Conservation (phyloP, 2,888 invertebrate species). For the Ctenicera cuprea region DNA sequence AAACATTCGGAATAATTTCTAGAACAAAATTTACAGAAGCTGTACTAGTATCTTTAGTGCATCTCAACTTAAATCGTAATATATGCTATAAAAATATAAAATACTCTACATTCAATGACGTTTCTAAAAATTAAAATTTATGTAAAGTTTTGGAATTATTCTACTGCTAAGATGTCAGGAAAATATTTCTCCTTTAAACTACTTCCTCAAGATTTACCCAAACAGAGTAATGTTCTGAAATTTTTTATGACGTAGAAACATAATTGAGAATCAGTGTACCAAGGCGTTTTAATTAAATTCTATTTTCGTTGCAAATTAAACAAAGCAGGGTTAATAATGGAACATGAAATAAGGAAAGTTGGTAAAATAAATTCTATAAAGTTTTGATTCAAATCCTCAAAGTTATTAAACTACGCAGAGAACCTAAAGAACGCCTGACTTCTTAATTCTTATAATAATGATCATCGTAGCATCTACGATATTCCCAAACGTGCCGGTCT, state of each 20-base stretch:
- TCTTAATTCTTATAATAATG: slow-evolving; percentile 23
- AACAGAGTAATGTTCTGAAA: slow-evolving; percentile 3
- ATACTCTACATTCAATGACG: too few species aligned
- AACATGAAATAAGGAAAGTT: slow-evolving; percentile 45
- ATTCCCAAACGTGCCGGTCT: neutral
- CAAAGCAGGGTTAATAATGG: slow-evolving; percentile 42
- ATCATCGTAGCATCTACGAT: neutral
- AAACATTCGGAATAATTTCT: too few species aligned
- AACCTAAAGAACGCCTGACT: slow-evolving; percentile 15
- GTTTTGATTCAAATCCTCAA: slow-evolving; percentile 42
- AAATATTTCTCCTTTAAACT: too few species aligned
- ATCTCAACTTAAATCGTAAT: too few species aligned
- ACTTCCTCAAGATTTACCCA: neutral
- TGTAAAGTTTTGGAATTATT: too few species aligned
- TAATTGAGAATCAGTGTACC: slow-evolving; percentile 33
- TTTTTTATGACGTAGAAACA: slow-evolving; percentile 35
- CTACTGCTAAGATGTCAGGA: too few species aligned
- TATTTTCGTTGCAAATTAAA: slow-evolving; percentile 46
- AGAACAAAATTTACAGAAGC: too few species aligned
- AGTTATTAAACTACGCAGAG: slow-evolving; percentile 40
- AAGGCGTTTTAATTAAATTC: slow-evolving; percentile 48
- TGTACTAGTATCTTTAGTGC: too few species aligned
- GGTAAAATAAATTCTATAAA: slow-evolving; percentile 45
- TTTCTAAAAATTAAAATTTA: too few species aligned
- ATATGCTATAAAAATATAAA: too few species aligned